Percentiles rank a stretch among this genome's conserved stretches.
These are phyloP conservation scores for Leptodactylus fallax DNA, from an alignment of 2,797 vertebrate genomes.

Conservation along the genomic window DNA sequence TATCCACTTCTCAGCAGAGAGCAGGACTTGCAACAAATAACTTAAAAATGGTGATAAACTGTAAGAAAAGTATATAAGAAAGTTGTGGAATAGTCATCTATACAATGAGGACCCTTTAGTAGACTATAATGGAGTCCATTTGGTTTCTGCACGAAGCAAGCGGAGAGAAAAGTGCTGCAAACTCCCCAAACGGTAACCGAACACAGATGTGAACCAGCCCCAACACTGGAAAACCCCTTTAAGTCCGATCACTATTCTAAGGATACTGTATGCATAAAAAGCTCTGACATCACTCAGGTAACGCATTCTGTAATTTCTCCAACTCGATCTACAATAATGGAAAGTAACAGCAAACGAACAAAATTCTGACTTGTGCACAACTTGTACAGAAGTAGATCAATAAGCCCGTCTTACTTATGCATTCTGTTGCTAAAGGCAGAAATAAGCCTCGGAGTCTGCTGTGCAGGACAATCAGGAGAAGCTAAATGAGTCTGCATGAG, in stretches of 20 bases:
- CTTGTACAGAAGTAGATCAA: constrained; percentile 5
- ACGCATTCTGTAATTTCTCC: neutral
- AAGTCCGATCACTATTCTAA: too few species aligned
- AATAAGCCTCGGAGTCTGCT: neutral
- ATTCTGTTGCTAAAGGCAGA: constrained; percentile 6
- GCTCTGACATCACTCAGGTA: neutral
- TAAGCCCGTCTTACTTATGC: neutral
- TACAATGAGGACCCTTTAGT: neutral
- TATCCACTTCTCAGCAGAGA: too few species aligned
- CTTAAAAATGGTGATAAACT: too few species aligned
- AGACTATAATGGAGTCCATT: too few species aligned
- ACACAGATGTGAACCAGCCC: too few species aligned
- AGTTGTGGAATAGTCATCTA: neutral
- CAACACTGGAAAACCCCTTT: too few species aligned
- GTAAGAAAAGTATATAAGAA: too few species aligned
- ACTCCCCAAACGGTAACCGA: too few species aligned
- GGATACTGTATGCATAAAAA: too few species aligned
- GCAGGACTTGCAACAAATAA: too few species aligned
- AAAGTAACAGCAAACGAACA: neutral
- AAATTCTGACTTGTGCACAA: neutral
- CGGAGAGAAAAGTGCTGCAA: too few species aligned
- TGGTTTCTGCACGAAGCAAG: too few species aligned
- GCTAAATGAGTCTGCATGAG: neutral
- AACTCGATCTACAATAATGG: neutral
- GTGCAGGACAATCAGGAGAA: constrained; percentile 7